Conservation (phyloP, 2,888 invertebrate species). For the Penaeus monodon region DNA sequence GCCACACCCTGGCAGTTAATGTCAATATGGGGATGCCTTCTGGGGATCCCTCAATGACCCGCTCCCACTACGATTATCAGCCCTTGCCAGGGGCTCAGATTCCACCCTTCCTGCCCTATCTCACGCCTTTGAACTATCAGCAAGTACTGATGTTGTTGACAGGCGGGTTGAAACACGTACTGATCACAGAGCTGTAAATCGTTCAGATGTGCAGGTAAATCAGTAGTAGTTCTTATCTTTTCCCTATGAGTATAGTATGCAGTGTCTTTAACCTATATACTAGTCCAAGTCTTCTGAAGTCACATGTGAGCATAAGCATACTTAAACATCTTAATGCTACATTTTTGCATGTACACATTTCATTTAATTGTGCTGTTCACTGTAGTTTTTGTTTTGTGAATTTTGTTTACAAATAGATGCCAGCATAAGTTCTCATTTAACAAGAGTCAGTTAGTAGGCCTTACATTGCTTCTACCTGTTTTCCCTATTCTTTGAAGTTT, state of each 20-base stretch:
- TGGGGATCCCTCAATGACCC: slow-evolving; percentile 37
- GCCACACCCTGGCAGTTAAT: slow-evolving; percentile 29
- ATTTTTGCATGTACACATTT: too few species aligned
- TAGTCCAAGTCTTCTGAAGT: background rate
- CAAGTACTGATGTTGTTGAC: slow-evolving; percentile 37
- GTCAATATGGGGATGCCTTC: slow-evolving; percentile 41
- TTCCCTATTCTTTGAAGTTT: too few species aligned
- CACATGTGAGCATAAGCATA: too few species aligned
- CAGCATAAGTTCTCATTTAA: too few species aligned
- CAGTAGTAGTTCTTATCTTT: background rate
- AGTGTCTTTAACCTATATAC: background rate
- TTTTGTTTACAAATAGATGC: too few species aligned
- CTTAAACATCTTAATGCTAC: too few species aligned
- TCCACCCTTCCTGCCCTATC: slow-evolving; percentile 48
- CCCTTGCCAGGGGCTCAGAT: slow-evolving; percentile 38
- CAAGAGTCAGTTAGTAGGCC: too few species aligned
- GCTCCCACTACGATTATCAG: slow-evolving; percentile 53
- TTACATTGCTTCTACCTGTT: too few species aligned
- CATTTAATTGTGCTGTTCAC: too few species aligned
- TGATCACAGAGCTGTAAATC: slow-evolving; percentile 23
- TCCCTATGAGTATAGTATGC: background rate
- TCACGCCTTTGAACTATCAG: slow-evolving; percentile 43
- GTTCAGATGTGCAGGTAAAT: slow-evolving; percentile 19
- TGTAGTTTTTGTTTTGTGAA: too few species aligned
- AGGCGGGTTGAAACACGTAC: slow-evolving; percentile 18